Conservation (phyloP, 1,140 invertebrate species). For the Asbolus verrucosus region DNA sequence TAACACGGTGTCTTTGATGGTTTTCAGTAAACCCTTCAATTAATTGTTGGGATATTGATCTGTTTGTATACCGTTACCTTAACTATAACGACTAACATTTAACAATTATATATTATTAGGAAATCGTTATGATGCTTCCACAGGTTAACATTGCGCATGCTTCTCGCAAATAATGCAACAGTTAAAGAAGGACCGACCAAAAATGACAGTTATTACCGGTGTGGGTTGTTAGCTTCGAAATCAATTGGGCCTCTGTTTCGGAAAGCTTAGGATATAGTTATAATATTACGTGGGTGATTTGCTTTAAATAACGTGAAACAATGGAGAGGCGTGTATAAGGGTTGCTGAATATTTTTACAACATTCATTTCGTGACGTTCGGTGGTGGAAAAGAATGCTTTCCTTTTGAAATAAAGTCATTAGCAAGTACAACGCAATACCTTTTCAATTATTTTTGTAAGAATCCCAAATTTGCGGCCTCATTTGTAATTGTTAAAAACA, state of each 20-base stretch:
- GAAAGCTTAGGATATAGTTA: neutral
- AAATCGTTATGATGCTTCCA: neutral
- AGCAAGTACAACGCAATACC: too few species aligned
- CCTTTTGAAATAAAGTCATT: too few species aligned
- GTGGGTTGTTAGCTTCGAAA: neutral
- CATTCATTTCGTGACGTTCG: neutral
- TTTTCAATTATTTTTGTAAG: too few species aligned
- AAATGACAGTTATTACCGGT: neutral
- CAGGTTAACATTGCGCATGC: neutral
- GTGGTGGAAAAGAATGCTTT: too few species aligned
- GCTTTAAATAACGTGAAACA: conserved; percentile 12
- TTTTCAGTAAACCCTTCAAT: conserved; percentile 10
- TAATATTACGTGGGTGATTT: conserved; percentile 5
- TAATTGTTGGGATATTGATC: conserved; percentile 23
- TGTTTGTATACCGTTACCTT: neutral
- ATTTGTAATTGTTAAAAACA: too few species aligned
- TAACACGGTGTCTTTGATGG: conserved; percentile 9
- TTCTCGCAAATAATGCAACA: neutral
- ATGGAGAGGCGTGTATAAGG: neutral
- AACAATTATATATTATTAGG: conserved; percentile 3
- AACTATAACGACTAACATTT: neutral
- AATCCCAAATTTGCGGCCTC: too few species aligned
- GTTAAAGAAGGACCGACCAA: neutral
- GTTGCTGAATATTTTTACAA: conserved; percentile 15
- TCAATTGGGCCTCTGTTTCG: conserved; percentile 1